Conservation (phyloP, 2,797 vertebrate genomes). For the Simalia tracyae region DNA sequence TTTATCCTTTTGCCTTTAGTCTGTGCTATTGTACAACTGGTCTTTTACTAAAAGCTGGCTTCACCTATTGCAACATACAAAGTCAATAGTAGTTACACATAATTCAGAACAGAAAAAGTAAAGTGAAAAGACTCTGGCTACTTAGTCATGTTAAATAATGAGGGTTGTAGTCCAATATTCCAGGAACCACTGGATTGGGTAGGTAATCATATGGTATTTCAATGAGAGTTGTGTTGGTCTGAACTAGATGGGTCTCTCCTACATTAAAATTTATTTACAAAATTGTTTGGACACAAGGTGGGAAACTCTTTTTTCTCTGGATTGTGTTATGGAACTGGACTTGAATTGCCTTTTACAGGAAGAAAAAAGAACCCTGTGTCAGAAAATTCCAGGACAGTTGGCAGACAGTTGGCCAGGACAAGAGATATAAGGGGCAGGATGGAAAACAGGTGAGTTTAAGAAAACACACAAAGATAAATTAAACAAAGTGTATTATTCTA, state of each 20-base stretch:
- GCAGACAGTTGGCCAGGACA: conserved; percentile 25
- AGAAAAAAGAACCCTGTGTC: neutral
- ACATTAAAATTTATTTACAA: neutral
- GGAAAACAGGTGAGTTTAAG: neutral
- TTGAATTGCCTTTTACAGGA: neutral
- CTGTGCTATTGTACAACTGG: neutral
- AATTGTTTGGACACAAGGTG: neutral
- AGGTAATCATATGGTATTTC: neutral
- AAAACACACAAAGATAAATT: neutral
- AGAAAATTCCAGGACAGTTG: conserved; percentile 28
- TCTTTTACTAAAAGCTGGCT: neutral
- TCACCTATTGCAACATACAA: neutral
- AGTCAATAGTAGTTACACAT: neutral
- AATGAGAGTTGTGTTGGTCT: neutral
- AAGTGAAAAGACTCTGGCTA: neutral
- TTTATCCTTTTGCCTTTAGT: neutral
- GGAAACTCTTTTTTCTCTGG: neutral
- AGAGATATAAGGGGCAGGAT: conserved; percentile 24
- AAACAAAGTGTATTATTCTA: neutral
- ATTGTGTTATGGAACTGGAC: conserved; percentile 16
- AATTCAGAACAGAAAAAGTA: neutral
- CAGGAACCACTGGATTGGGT: neutral
- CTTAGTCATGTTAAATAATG: neutral
- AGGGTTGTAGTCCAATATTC: neutral
- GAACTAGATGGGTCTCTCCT: neutral